Percentiles rank a stretch among this genome's conserved stretches.
Evolutionary conservation across 1,140 invertebrate genomes (phyloP).

Genomic region (Diorhabda sublineata): DNA sequence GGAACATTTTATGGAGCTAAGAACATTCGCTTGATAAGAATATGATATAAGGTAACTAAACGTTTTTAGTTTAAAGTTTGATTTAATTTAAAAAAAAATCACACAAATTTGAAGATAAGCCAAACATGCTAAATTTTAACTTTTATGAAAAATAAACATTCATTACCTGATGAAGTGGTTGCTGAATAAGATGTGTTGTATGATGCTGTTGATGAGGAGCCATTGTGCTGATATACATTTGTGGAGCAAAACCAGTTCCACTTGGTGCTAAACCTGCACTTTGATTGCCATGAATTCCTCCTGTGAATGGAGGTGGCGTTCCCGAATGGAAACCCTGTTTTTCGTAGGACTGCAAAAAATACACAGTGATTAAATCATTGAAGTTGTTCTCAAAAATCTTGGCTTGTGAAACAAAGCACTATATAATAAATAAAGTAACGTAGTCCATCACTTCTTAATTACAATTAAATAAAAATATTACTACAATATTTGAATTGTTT

Average conservation of each 20-base stretch:
- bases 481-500: too few species aligned
- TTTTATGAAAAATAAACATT: constrained; percentile 7
- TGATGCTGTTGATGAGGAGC: constrained; percentile 58
- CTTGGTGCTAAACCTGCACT: constrained; percentile 66
- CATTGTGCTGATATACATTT: constrained; percentile 71
- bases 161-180: constrained; percentile 67
- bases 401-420: too few species aligned
- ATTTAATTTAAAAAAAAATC: too few species aligned
- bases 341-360: constrained; percentile 65
- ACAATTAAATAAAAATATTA: too few species aligned
- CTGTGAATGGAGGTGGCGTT: constrained; percentile 74
- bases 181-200: constrained; percentile 64
- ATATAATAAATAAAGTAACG: too few species aligned
- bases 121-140: constrained; percentile 18
- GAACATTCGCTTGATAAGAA: too few species aligned
- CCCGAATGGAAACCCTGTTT: constrained; percentile 81
- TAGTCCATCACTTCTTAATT: too few species aligned
- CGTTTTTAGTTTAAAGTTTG: too few species aligned
- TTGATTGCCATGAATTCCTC: constrained; percentile 61
- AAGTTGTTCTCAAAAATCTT: too few species aligned
- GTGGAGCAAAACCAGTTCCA: constrained; percentile 59
- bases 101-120: neutral
- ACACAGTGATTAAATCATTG: too few species aligned
- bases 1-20: too few species aligned
- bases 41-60: too few species aligned